phyloP scores from a whole-genome alignment of 2,113 vertebrate species.

The Chaetodon trifascialis region DNA sequence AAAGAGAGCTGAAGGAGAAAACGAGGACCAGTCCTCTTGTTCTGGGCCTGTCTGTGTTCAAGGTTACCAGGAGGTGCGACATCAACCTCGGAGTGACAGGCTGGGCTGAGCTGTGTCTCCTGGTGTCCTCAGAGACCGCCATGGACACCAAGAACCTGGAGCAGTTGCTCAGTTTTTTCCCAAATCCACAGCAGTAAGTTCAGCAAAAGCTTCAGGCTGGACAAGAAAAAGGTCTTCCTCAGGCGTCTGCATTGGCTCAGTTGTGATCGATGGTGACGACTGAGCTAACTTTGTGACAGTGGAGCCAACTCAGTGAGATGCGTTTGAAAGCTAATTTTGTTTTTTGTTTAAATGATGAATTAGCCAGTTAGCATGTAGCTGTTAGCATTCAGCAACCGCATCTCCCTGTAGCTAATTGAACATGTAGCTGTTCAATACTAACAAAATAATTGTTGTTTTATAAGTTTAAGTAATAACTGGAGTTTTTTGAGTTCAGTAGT shows the following conservation, averaged over 20 bases:
- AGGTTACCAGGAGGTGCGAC: accelerated
- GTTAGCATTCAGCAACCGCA: no score
- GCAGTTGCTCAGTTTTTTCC: neutral
- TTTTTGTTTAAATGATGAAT: no score
- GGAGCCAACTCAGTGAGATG: no score
- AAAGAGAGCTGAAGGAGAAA: slow-evolving; percentile 9
- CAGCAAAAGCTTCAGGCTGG: neutral
- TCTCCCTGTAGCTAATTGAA: no score
- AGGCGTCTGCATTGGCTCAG: neutral
- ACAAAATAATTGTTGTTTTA: no score
- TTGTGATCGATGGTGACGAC: no score
- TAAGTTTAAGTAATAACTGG: no score
- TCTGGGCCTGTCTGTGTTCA: slow-evolving; percentile 73
- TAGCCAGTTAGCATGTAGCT: no score
- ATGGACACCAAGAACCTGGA: slow-evolving; percentile 48
- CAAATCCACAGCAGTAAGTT: slow-evolving; percentile 34
- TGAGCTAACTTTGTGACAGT: no score
- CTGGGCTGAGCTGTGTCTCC: slow-evolving; percentile 71
- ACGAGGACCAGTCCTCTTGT: slow-evolving; percentile 37
- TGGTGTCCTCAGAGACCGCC: slow-evolving; percentile 59
- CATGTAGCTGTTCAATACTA: no score
- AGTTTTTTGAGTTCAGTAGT: no score
- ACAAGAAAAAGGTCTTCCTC: neutral
- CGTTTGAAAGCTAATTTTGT: no score
- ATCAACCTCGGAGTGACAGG: slow-evolving; percentile 60